Percentiles rank a stretch among this genome's conserved stretches.
phyloP scores from a whole-genome alignment of 37 sponge, comb jelly and placozoan genomes.

The Mnemiopsis leidyi region DNA sequence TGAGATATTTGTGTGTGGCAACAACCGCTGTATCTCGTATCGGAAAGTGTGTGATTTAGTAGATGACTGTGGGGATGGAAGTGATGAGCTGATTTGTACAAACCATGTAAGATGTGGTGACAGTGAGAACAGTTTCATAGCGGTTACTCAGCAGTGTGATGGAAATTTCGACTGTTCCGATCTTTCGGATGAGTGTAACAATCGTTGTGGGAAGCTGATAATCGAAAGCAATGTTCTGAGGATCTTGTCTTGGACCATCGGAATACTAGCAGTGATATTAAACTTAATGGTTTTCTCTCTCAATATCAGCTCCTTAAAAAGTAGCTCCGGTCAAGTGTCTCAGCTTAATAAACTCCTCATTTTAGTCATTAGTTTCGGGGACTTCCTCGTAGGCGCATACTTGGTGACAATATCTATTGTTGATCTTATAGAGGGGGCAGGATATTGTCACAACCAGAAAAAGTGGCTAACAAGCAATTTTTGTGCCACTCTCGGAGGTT shows the following conservation, averaged over 20 bases:
- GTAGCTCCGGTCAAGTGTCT: not conserved
- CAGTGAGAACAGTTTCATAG: not conserved
- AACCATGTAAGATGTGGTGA: not conserved
- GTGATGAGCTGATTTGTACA: slow-evolving; percentile 7
- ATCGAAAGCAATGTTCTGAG: not conserved
- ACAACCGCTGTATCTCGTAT: not conserved
- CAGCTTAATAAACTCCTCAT: slow-evolving; percentile 2
- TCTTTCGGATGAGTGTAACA: slow-evolving; percentile 35
- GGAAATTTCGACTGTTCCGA: not conserved
- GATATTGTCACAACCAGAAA: not conserved
- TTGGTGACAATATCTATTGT: not conserved
- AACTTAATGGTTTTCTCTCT: not conserved
- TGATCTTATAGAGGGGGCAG: not conserved
- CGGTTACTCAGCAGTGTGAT: not conserved
- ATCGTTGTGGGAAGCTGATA: not conserved
- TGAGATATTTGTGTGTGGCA: slow-evolving; percentile 4
- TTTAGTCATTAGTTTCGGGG: not conserved
- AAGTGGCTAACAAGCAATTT: not conserved
- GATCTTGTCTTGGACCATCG: not conserved
- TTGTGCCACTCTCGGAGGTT: not conserved
- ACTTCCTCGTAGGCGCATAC: not conserved
- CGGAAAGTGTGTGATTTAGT: slow-evolving; percentile 14
- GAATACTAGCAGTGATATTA: not conserved
- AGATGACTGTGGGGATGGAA: slow-evolving; percentile 50
- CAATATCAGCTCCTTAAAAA: not conserved